These are phyloP conservation scores for Minunthozetes semirufus DNA, from an alignment of 2,888 invertebrate species.

Conservation along the genomic window DNA sequence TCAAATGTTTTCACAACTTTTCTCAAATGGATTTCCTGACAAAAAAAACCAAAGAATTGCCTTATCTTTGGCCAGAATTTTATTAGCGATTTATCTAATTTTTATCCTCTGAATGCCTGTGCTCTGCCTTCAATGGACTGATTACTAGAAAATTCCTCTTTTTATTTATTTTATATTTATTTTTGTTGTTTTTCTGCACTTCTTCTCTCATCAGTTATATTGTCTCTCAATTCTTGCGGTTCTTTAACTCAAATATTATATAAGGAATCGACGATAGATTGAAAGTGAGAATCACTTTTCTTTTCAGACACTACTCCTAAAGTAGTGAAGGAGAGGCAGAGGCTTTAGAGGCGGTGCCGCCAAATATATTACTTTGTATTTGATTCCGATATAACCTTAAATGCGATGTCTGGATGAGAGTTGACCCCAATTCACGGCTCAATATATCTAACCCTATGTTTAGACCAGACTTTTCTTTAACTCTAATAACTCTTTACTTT, in stretches of 20 bases:
- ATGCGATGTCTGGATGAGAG: conserved; percentile 11
- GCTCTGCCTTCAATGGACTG: neutral
- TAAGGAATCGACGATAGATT: neutral
- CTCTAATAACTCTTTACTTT: neutral
- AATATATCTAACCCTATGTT: neutral
- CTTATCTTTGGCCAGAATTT: neutral
- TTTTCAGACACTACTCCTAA: neutral
- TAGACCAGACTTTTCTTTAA: neutral
- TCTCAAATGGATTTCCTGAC: no score
- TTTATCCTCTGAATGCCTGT: neutral
- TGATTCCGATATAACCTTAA: neutral
- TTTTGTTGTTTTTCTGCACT: neutral
- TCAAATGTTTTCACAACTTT: no score
- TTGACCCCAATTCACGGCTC: conserved; percentile 8
- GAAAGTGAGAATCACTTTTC: conserved; percentile 8
- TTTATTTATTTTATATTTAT: neutral
- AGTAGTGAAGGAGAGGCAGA: neutral
- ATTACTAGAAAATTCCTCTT: neutral
- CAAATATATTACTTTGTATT: neutral
- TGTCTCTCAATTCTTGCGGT: conserved; percentile 3
- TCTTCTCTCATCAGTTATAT: conserved; percentile 8
- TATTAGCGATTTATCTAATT: neutral
- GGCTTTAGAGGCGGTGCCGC: neutral
- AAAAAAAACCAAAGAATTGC: no score
- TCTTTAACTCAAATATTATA: neutral